Evolutionary conservation across 2,888 invertebrate genomes (phyloP).

Genomic region (Agrochola macilenta): DNA sequence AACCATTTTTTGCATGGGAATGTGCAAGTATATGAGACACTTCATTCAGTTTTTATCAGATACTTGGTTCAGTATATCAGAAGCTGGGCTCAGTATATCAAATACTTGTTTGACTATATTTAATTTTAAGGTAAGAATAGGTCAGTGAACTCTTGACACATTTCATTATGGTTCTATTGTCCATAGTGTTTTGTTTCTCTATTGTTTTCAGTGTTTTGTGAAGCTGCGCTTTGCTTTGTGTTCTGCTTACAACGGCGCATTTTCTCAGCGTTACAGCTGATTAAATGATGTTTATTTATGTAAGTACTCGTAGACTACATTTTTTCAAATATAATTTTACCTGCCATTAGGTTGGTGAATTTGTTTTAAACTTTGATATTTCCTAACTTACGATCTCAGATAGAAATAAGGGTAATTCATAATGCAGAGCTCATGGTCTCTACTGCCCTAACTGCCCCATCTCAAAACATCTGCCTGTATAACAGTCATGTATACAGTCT

Average conservation of each 20-base stretch:
- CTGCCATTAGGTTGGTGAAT: background rate
- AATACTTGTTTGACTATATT: background rate
- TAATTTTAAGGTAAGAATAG: background rate
- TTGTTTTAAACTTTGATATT: background rate
- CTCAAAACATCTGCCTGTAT: too few relatives aligned
- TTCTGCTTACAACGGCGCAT: constrained; percentile 3
- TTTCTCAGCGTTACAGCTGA: constrained; percentile 2
- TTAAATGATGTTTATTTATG: background rate
- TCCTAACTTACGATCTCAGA: background rate
- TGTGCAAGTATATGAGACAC: constrained; percentile 9
- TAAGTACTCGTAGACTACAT: background rate
- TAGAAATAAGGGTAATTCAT: background rate
- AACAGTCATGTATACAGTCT: background rate
- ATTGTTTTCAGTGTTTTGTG: constrained; percentile 2
- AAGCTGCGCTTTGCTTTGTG: constrained; percentile 13
- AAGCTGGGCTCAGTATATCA: background rate
- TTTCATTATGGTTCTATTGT: constrained; percentile 11
- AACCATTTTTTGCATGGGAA: constrained; percentile 20
- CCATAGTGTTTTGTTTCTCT: constrained; percentile 6
- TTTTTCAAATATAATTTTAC: background rate
- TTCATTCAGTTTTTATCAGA: background rate
- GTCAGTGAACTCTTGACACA: background rate
- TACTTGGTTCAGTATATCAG: background rate
- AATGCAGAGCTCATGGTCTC: background rate
- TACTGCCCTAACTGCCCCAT: background rate